These are phyloP conservation scores for Amblyraja radiata DNA, from an alignment of 2,797 vertebrate genomes.

Conservation along the genomic window DNA sequence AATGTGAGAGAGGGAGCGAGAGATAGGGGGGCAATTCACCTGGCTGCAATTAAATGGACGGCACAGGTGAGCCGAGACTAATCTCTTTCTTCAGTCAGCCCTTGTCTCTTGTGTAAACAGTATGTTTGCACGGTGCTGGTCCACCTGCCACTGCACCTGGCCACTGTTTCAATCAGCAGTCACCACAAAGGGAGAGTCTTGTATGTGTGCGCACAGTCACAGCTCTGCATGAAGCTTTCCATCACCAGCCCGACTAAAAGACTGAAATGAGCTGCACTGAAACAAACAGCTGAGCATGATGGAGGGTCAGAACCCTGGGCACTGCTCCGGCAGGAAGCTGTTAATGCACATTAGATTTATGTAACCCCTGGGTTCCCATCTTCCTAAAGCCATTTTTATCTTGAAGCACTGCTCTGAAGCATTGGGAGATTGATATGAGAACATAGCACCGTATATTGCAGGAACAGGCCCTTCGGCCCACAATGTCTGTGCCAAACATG, in stretches of 20 bases:
- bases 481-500: too few relatives aligned
- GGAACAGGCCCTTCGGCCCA: too few relatives aligned
- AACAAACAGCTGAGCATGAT: not conserved
- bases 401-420: not conserved
- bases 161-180: slow-evolving; percentile 39
- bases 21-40: slow-evolving; percentile 1
- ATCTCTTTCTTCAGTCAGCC: slow-evolving; percentile 20
- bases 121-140: slow-evolving; percentile 71
- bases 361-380: not conserved
- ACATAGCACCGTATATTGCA: too few relatives aligned
- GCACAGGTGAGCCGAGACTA: not conserved
- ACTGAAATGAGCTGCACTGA: not conserved
- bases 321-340: not conserved
- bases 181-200: not conserved
- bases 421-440: not conserved
- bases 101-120: slow-evolving; percentile 44
- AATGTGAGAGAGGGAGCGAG: too few relatives aligned
- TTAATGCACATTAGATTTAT: not conserved
- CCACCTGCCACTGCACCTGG: slow-evolving; percentile 79
- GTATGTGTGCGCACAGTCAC: not conserved
- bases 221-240: not conserved
- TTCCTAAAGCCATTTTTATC: not conserved
- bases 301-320: not conserved
- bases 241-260: not conserved
- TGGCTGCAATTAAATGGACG: not conserved